phyloP scores from a whole-genome alignment of 2,113 vertebrate genomes.

The Chaetodon auriga region DNA sequence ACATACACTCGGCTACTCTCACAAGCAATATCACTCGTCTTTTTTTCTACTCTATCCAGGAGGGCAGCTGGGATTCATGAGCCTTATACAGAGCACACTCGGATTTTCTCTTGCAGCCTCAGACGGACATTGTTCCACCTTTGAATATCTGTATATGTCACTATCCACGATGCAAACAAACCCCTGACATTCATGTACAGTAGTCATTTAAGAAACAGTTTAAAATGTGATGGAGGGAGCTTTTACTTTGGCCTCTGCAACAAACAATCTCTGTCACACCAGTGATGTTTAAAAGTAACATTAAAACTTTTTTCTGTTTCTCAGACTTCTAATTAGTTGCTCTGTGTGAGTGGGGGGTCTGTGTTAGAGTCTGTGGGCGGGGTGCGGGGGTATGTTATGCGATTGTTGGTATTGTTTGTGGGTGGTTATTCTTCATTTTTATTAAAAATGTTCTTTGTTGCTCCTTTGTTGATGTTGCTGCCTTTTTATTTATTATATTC shows the following conservation, averaged over 20 bases:
- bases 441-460: background rate
- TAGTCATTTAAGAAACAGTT: background rate
- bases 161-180: conserved; percentile 1
- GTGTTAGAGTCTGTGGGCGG: conserved; percentile 4
- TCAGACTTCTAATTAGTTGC: background rate
- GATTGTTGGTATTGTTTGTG: conserved; percentile 21
- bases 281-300: conserved; percentile 6
- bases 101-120: background rate
- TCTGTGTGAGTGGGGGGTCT: background rate
- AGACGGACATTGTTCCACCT: background rate
- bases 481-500: conserved; percentile 21
- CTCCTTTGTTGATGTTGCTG: conserved; percentile 5
- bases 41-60: conserved; percentile 7
- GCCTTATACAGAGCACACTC: background rate
- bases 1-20: conserved; percentile 17
- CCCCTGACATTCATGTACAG: background rate
- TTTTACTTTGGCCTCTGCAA: background rate
- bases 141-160: conserved; percentile 9
- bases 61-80: conserved; percentile 1
- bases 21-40: conserved; percentile 9
- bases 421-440: conserved; percentile 19
- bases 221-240: background rate
- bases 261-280: background rate
- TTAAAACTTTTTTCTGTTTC: background rate
- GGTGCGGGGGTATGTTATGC: background rate